These are phyloP conservation scores for Pararge aegeria DNA, from an alignment of 1,140 invertebrate genomes.

Conservation along the genomic window DNA sequence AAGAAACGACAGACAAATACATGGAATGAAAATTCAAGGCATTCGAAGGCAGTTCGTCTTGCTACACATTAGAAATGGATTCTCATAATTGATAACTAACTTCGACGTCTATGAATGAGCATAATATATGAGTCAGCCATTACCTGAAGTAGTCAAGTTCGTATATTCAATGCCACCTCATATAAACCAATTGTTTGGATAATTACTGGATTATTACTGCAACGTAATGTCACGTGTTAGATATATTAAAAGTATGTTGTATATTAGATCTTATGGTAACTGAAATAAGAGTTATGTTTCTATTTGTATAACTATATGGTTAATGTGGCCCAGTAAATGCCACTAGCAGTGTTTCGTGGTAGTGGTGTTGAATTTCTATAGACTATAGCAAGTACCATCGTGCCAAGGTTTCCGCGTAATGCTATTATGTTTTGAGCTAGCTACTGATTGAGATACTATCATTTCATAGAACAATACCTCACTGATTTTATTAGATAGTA, in stretches of 20 bases:
- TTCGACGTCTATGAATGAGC: not conserved
- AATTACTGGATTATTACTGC: conserved; percentile 8
- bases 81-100: not conserved
- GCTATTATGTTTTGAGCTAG: conserved; percentile 6
- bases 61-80: not conserved
- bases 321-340: not conserved
- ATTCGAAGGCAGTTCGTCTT: no score
- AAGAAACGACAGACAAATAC: no score
- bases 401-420: conserved; percentile 33
- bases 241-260: not conserved
- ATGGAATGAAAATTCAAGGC: no score
- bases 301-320: not conserved
- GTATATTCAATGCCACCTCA: conserved; percentile 1
- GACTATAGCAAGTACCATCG: not conserved
- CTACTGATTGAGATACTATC: conserved; percentile 8
- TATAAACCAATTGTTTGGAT: conserved; percentile 6
- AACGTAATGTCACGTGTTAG: conserved; percentile 15
- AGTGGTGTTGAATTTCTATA: conserved; percentile 45
- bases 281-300: not conserved
- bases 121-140: not conserved
- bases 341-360: conserved; percentile 27
- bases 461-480: not conserved
- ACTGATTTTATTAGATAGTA: not conserved
- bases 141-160: not conserved
- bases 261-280: not conserved